phyloP scores from a whole-genome alignment of 2,888 invertebrate genomes.

The Drosophila cracens region DNA sequence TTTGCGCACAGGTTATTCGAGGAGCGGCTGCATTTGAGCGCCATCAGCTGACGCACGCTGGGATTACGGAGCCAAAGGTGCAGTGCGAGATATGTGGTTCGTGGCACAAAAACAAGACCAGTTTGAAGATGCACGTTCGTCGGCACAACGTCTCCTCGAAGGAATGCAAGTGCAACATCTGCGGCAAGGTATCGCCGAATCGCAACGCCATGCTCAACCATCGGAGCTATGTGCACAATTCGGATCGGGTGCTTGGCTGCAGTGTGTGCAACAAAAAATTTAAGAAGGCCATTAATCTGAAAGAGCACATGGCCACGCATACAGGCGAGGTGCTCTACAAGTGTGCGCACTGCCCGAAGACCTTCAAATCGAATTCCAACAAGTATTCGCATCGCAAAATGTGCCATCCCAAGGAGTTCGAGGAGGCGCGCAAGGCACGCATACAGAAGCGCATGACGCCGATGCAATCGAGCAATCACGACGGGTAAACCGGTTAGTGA shows the following conservation, averaged over 20 bases:
- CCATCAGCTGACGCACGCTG: conserved; percentile 82
- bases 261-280: conserved; percentile 83
- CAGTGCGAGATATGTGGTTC: conserved; percentile 83
- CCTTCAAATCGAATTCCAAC: conserved; percentile 85
- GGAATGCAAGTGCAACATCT: conserved; percentile 80
- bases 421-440: conserved; percentile 73
- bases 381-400: conserved; percentile 84
- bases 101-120: conserved; percentile 83
- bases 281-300: conserved; percentile 81
- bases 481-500: conserved; percentile 39
- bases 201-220: conserved; percentile 83
- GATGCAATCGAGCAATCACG: conserved; percentile 30
- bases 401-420: conserved; percentile 83
- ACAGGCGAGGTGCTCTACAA: conserved; percentile 84
- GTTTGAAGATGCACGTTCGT: conserved; percentile 82
- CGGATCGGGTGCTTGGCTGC: conserved; percentile 80
- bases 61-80: conserved; percentile 80
- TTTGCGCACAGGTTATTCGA: conserved; percentile 83
- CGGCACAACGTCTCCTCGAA: conserved; percentile 79
- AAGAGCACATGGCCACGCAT: conserved; percentile 84
- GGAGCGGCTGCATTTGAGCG: conserved; percentile 82
- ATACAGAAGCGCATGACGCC: conserved; percentile 57
- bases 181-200: conserved; percentile 83
- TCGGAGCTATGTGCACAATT: conserved; percentile 82
- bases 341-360: conserved; percentile 84